These are phyloP conservation scores for Tauraco hartlaubi DNA, from an alignment of 2,797 vertebrate species.

Conservation along the genomic window DNA sequence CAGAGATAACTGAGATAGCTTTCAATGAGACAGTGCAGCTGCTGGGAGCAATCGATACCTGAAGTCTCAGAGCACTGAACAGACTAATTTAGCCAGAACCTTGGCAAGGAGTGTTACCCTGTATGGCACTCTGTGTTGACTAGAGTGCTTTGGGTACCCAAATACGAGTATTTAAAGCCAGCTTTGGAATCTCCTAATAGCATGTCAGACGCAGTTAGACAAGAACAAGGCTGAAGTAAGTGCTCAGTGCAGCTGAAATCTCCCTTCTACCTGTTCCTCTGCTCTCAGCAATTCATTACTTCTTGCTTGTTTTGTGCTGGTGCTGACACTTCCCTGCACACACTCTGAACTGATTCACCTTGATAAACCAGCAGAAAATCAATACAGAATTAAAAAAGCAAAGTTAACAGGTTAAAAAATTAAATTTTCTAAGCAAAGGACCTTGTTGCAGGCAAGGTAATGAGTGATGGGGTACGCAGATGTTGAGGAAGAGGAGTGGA, in stretches of 20 bases:
- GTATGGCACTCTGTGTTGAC: not conserved
- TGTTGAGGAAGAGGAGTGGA: not conserved
- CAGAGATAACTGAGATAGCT: not conserved
- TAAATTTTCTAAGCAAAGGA: not conserved
- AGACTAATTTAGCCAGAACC: not conserved
- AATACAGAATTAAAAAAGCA: not conserved
- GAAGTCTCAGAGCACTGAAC: not conserved
- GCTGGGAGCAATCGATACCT: not conserved
- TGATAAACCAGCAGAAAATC: constrained; percentile 23
- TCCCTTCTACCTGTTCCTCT: not conserved
- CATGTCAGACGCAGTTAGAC: not conserved
- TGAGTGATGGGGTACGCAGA: not conserved
- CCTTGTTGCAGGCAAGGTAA: not conserved
- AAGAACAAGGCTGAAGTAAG: not conserved
- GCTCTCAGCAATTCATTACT: not conserved
- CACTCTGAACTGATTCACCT: not conserved
- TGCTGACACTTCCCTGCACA: not conserved
- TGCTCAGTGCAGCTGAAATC: not conserved
- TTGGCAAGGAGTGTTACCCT: not conserved
- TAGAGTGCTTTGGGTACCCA: not conserved
- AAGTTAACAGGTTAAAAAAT: not conserved
- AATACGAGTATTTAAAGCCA: not conserved
- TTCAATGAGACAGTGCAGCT: not conserved
- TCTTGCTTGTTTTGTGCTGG: not conserved
- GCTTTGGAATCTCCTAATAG: not conserved